A percentile compares a stretch with the other conserved stretches of the same genome.
phyloP scores from a whole-genome alignment of 2,113 vertebrate species.

The Plestiodon gilberti region DNA sequence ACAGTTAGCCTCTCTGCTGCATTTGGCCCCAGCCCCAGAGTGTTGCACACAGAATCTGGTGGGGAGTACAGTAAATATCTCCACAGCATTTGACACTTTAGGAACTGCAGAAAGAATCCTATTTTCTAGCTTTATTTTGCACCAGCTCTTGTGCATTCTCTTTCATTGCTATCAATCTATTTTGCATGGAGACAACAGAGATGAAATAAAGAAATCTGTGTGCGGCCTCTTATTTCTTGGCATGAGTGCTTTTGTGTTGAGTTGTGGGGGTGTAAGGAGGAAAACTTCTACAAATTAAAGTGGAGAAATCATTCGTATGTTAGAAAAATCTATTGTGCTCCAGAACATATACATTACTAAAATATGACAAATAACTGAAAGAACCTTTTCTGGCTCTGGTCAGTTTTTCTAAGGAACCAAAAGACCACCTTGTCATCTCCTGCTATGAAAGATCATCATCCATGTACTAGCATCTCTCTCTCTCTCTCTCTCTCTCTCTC shows the following conservation, averaged over 20 bases:
- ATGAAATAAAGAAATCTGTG: conserved; percentile 67
- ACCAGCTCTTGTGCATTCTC: conserved; percentile 62
- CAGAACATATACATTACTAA: background rate
- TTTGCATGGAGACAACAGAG: conserved; percentile 67
- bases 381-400: background rate
- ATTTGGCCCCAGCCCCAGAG: background rate
- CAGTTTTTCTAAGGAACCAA: too few species aligned
- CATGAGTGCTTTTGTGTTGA: background rate
- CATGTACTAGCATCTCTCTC: background rate
- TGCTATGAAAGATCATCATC: background rate
- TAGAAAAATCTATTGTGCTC: background rate
- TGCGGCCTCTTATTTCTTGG: conserved; percentile 33
- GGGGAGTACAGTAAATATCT: conserved; percentile 17
- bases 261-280: too few species aligned
- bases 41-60: conserved; percentile 7
- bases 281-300: too few species aligned
- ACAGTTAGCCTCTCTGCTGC: background rate
- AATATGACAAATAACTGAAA: background rate
- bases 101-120: conserved; percentile 63
- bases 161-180: conserved; percentile 70
- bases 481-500: background rate
- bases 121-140: conserved; percentile 71
- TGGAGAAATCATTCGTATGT: too few species aligned
- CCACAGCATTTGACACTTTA: conserved; percentile 58
- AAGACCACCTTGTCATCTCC: background rate